A percentile compares a stretch with the other conserved stretches of the same genome.
Conservation (phyloP, 1,140 invertebrate genomes). For the Himalopsyche phryganea region DNA sequence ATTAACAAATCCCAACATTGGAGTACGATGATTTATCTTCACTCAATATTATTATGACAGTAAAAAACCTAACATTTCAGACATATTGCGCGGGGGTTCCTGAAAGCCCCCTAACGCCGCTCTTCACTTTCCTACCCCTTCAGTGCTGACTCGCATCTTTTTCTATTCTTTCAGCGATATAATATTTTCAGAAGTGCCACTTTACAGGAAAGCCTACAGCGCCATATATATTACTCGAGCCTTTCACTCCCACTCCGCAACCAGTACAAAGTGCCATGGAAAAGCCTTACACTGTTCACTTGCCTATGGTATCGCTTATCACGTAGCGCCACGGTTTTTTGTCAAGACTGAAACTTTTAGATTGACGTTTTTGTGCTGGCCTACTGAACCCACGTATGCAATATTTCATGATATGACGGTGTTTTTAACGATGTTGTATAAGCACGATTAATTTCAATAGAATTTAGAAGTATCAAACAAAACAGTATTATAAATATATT, state of each 20-base stretch:
- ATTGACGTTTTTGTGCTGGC: too few species aligned
- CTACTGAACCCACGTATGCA: too few species aligned
- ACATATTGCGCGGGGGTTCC: not conserved
- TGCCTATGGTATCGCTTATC: conserved; percentile 5
- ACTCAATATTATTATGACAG: too few species aligned
- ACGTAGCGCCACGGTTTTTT: not conserved
- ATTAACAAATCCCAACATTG: too few species aligned
- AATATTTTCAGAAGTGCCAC: conserved; percentile 30
- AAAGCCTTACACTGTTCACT: conserved; percentile 1
- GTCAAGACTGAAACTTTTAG: too few species aligned
- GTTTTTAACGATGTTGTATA: too few species aligned
- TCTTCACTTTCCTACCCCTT: not conserved
- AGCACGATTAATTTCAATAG: too few species aligned
- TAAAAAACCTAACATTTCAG: conserved; percentile 2
- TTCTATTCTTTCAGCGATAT: conserved; percentile 29
- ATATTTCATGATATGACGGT: too few species aligned
- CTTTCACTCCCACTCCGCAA: not conserved
- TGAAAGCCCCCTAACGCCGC: not conserved
- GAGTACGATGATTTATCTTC: too few species aligned
- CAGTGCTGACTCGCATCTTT: conserved; percentile 24
- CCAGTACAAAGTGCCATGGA: conserved; percentile 8
- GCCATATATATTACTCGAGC: conserved; percentile 7
- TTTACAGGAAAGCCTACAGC: conserved; percentile 15
- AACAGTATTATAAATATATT: too few species aligned
- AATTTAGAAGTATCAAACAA: too few species aligned